Conservation (phyloP, 1,140 invertebrate genomes). For the Aphis craccivora region DNA sequence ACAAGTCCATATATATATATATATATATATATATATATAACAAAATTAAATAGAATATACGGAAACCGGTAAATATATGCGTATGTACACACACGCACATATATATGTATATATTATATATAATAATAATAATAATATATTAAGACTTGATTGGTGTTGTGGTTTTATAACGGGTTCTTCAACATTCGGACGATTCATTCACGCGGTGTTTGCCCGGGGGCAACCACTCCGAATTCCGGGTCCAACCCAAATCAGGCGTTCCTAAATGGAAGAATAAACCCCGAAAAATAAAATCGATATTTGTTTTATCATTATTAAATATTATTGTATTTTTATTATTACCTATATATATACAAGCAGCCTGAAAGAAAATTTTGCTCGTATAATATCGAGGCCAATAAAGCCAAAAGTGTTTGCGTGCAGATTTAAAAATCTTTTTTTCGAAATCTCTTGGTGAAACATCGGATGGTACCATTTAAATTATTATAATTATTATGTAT, state of each 20-base stretch:
- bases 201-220: slow-evolving; percentile 5
- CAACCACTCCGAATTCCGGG: slow-evolving; percentile 26
- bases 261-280: neutral
- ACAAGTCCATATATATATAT: neutral
- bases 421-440: neutral
- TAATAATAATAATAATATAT: neutral
- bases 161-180: slow-evolving; percentile 49
- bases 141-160: slow-evolving; percentile 37
- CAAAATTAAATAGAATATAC: neutral
- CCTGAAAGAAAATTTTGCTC: too few species aligned
- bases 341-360: too few species aligned
- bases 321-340: neutral
- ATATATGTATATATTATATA: too few species aligned
- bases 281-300: neutral
- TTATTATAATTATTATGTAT: neutral
- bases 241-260: slow-evolving; percentile 4
- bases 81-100: too few species aligned
- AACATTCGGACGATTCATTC: slow-evolving; percentile 20
- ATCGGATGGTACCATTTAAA: neutral
- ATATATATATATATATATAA: neutral
- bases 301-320: neutral
- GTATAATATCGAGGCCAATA: neutral
- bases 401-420: neutral
- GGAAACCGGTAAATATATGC: neutral
- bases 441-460: neutral